Conservation (phyloP, 2,888 invertebrate species). For the Omphaloscelis lunosa region DNA sequence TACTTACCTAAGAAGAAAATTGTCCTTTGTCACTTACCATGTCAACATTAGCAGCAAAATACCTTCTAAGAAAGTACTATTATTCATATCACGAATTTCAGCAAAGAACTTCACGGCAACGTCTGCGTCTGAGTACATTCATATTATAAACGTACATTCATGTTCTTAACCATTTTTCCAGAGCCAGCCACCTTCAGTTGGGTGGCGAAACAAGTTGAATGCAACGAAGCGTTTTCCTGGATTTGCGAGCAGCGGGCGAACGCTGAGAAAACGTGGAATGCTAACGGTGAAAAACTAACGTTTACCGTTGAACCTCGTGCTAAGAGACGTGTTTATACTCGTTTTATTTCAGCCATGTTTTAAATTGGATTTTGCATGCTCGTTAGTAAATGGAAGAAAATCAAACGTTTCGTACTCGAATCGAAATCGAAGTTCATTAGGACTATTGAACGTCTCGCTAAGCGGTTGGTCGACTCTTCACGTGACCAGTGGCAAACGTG, state of each 20-base stretch:
- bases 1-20: neutral
- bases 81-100: slow-evolving; percentile 24
- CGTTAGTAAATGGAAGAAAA: slow-evolving; percentile 38
- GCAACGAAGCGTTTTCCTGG: slow-evolving; percentile 73
- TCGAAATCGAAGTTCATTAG: slow-evolving; percentile 35
- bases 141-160: slow-evolving; percentile 45
- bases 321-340: slow-evolving; percentile 31
- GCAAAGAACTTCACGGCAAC: slow-evolving; percentile 14
- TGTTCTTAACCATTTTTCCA: slow-evolving; percentile 55
- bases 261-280: slow-evolving; percentile 62
- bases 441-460: neutral
- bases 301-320: slow-evolving; percentile 31
- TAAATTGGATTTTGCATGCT: slow-evolving; percentile 40
- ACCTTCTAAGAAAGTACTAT: neutral
- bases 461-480: neutral
- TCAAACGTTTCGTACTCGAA: neutral
- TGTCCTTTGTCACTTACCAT: neutral
- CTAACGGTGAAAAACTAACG: slow-evolving; percentile 53
- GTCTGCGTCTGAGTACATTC: slow-evolving; percentile 34
- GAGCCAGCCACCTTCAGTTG: slow-evolving; percentile 66
- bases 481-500: neutral
- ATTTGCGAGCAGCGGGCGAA: slow-evolving; percentile 67
- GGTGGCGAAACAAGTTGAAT: slow-evolving; percentile 69
- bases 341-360: slow-evolving; percentile 41
- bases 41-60: slow-evolving; percentile 3